Base-by-base conservation (phyloP, 1,140 invertebrate species). In the Elysia chlorotica region DNA sequence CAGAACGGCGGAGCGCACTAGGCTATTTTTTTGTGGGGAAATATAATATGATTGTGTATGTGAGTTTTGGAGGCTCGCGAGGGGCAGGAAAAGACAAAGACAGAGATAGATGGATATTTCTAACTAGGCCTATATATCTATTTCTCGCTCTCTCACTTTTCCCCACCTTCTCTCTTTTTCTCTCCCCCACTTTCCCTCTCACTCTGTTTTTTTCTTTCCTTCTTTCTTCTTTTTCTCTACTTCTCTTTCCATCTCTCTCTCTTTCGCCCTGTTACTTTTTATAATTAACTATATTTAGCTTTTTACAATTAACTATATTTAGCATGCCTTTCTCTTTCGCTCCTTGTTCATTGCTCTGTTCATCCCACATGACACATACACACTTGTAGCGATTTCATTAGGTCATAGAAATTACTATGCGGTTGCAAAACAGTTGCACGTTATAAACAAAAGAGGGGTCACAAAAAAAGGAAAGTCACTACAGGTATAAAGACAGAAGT, bases 131-230 rank as follows among this genome's bases (percentile, higher is more conserved):
- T 54, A n/a, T 68, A 10, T 53, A 10, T 68, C 37, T 68, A 38
- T 68, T 23, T 53, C 66, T 68, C 37, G 53, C 66, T 68, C 2
- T 68, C 66, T 68, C 2, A 41, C 65, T 68, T 23, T 68, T 23
- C 56, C 37, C 56, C 66, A 54, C 37, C 56, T 23, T 68, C 41
- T 68, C 10, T 68, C 38, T 54, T 23, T 28, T 35, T 54, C 23
- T 54, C 28, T 54, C 19, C 31, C n/a, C 38, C 21, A n/a, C 14
- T 54, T 38, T 54, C n/a, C 38, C 23, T 54, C 25, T 54, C 23
- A 53, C 38, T 3, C 61, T 23, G 23, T 2, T 57, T 36, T 14
- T 59, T 23, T 70, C 23, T 38, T 56, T 59, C 48, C 35, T 28
- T 57, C n/a, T 59, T 33, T 59, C 25, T n/a, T 10, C 14, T 17